Base-by-base conservation (phyloP, 1,140 invertebrate species). In the Copidosoma floridanum region DNA sequence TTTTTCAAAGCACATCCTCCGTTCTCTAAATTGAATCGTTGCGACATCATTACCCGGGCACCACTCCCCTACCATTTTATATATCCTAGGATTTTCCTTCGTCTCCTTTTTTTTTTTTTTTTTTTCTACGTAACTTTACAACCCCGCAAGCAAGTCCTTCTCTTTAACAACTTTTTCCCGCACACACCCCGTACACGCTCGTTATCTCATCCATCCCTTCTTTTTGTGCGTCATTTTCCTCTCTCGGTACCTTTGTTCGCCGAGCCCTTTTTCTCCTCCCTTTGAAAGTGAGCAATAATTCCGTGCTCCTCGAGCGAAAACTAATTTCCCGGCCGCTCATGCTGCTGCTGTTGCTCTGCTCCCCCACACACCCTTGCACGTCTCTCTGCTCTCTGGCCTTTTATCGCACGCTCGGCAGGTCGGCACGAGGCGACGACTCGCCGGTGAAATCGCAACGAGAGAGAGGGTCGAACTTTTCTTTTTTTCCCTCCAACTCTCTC, bases 221-320 rank as follows among this genome's bases (percentile, higher is more conserved):
- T 64, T 64, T 65, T 63, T 66, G 58, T 65, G 57, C 57, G 21
- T 48, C 27, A 40, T 24, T 58, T 23, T 35, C 35, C 16, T 48
- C 54, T 68, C 47, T 52, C 53, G 41, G 27, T 56, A 65, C 54
- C 37, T 63, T 27, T 60, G 29, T 64, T 66, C 61, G 11, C 35
- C n/a, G n/a, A n/a, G n/a, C n/a, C n/a, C n/a, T n/a, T 43, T 18
- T 38, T 24, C 20, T 21, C 27, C 61, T 50, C 46, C 61, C 66
- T 72, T 65, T 68, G 64, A 70, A 71, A 70, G 67, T 64, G 61
- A 57, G 69, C 70, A 69, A 71, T 72, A 71, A 72, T 71, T 71
- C 66, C 64, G 54, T 59, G 67, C 63, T 64, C 56, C 55, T 69
- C 63, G 63, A 62, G 59, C 61, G 59, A 69, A 67, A 72, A 71